A percentile compares a stretch with the other conserved stretches of the same genome.
These are phyloP conservation scores for Illadopsis cleaveri DNA, from an alignment of 2,113 vertebrate species.

Conservation along the genomic window DNA sequence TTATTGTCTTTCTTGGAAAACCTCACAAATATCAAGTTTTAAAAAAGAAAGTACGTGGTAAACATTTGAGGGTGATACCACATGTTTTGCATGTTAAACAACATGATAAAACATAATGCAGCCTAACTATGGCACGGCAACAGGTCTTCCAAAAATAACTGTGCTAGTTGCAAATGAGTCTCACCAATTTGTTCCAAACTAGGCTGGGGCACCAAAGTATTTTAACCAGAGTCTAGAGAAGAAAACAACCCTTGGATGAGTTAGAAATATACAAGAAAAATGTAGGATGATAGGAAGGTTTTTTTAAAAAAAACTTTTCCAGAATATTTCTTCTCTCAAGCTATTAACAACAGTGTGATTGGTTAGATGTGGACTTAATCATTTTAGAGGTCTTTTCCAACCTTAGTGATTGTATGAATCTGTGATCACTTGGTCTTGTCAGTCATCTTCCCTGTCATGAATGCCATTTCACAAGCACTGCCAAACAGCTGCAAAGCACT, in stretches of 20 bases:
- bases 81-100: not conserved
- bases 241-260: not conserved
- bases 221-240: not conserved
- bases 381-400: not conserved
- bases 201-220: not conserved
- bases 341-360: not conserved
- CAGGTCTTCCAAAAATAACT: slow-evolving; percentile 17
- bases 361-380: not conserved
- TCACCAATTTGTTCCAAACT: not conserved
- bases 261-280: not conserved
- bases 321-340: not conserved
- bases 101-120: not conserved
- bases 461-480: not conserved
- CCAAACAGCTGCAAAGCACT: not conserved
- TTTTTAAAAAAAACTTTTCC: not conserved
- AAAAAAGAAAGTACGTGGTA: not conserved
- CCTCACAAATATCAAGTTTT: not conserved
- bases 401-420: not conserved
- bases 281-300: not conserved
- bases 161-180: not conserved
- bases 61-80: not conserved
- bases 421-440: not conserved
- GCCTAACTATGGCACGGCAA: not conserved
- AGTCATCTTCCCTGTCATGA: not conserved
- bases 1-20: not conserved